phyloP scores from a whole-genome alignment of 2,888 invertebrate species.

The Troglohyphantes excavatus region DNA sequence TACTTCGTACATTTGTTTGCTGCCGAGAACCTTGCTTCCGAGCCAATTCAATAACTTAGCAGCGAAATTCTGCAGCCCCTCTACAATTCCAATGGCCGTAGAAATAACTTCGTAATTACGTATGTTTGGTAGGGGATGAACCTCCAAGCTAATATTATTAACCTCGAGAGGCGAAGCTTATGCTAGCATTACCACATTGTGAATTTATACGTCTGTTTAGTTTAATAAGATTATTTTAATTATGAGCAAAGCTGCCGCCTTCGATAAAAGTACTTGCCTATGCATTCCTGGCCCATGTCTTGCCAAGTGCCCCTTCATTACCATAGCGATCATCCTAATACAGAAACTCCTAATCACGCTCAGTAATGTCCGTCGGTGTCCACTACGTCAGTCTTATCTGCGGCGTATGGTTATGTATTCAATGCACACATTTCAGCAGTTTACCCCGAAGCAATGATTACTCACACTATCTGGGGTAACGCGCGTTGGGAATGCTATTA shows the following conservation, averaged over 20 bases:
- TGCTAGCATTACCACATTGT: conserved; percentile 70
- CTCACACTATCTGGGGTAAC: conserved; percentile 53
- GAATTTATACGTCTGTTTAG: conserved; percentile 76
- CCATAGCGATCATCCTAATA: conserved; percentile 70
- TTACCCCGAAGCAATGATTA: conserved; percentile 63
- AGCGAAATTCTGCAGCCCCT: conserved; percentile 32
- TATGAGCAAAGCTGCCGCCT: conserved; percentile 63
- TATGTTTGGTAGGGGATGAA: conserved; percentile 42
- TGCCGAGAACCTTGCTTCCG: no score
- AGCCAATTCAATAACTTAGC: conserved; percentile 31
- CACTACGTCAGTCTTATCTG: conserved; percentile 68
- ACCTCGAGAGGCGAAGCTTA: conserved; percentile 59
- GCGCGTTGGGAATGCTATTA: conserved; percentile 62
- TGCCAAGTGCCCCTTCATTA: conserved; percentile 66
- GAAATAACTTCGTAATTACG: conserved; percentile 64
- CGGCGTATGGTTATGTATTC: conserved; percentile 67
- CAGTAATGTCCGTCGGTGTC: conserved; percentile 66
- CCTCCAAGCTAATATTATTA: conserved; percentile 62
- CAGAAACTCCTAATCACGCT: conserved; percentile 63
- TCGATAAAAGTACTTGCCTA: conserved; percentile 70
- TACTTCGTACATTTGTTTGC: no score
- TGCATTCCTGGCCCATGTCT: conserved; percentile 46
- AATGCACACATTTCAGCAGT: conserved; percentile 70
- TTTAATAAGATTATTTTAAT: conserved; percentile 77
- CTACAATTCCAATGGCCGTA: conserved; percentile 27